Evolutionary conservation across 2,888 invertebrate species (phyloP).

Genomic region (Philopedon plagiatum): DNA sequence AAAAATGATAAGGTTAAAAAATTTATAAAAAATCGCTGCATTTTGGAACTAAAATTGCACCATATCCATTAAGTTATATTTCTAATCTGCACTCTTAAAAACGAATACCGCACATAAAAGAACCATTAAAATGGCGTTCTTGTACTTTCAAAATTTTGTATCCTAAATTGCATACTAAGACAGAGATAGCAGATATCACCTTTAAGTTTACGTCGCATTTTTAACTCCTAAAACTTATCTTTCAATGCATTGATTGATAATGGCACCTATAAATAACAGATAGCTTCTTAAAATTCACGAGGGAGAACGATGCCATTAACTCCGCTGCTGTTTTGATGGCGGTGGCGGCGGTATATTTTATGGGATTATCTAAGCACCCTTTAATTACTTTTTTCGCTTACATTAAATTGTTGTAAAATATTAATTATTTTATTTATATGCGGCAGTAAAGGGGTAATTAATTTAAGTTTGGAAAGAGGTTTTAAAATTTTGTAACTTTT

Average conservation of each 20-base stretch:
- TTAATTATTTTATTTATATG: neutral
- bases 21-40: too few relatives aligned
- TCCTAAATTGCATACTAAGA: too few relatives aligned
- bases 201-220: neutral
- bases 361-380: slow-evolving; percentile 11
- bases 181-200: too few relatives aligned
- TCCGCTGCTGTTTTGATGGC: slow-evolving; percentile 28
- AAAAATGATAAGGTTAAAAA: too few relatives aligned
- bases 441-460: too few relatives aligned
- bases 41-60: too few relatives aligned
- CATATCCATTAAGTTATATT: too few relatives aligned
- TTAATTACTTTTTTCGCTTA: neutral
- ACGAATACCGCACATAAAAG: too few relatives aligned
- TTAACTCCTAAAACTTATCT: neutral
- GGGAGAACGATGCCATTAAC: slow-evolving; percentile 20
- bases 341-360: slow-evolving; percentile 25
- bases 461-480: too few relatives aligned
- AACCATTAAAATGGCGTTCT: too few relatives aligned
- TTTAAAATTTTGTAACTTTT: too few relatives aligned
- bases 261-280: slow-evolving; percentile 24
- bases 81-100: too few relatives aligned
- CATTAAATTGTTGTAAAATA: slow-evolving; percentile 6
- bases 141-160: neutral
- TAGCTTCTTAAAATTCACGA: slow-evolving; percentile 30
- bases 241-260: slow-evolving; percentile 11